These are phyloP conservation scores for Sebastiscus albofasciatus DNA, from an alignment of 2,797 vertebrate genomes.

Conservation along the genomic window DNA sequence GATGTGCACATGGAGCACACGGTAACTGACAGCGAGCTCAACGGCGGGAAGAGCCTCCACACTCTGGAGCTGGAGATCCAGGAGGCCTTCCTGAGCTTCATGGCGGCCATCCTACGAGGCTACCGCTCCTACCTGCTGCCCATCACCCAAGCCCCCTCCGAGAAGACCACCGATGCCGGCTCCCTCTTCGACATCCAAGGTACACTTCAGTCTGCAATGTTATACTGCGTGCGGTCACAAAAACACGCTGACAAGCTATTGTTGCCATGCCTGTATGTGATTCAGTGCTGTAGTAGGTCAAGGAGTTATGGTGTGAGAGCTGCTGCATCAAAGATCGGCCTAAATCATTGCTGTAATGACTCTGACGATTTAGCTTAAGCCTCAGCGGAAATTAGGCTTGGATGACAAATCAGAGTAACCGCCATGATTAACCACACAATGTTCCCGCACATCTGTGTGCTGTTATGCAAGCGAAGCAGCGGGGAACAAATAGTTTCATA, in stretches of 20 bases:
- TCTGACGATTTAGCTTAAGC: conserved; percentile 60
- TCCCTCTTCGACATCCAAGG: conserved; percentile 98
- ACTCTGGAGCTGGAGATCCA: conserved; percentile 97
- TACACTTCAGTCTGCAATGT: conserved; percentile 51
- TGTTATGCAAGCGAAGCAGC: conserved; percentile 67
- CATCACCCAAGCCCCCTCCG: conserved; percentile 97
- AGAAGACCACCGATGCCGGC: conserved; percentile 96
- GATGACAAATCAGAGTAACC: conserved; percentile 59
- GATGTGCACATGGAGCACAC: conserved; percentile 91
- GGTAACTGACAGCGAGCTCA: conserved; percentile 91
- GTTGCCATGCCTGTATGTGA: background rate
- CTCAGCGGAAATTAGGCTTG: conserved; percentile 61
- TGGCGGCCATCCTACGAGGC: conserved; percentile 97
- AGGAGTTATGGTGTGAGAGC: conserved; percentile 33
- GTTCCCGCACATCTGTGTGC: conserved; percentile 64
- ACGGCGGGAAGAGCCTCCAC: conserved; percentile 89
- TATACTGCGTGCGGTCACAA: background rate
- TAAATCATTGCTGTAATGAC: conserved; percentile 63
- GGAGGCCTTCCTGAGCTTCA: conserved; percentile 96
- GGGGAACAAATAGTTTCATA: conserved; percentile 47
- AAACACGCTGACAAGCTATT: background rate
- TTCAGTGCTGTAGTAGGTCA: conserved; percentile 21
- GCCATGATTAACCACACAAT: conserved; percentile 66
- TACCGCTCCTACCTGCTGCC: conserved; percentile 95
- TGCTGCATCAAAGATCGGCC: conserved; percentile 37